These are phyloP conservation scores for Atrichornis clamosus DNA, from an alignment of 2,113 vertebrate species.

Conservation along the genomic window DNA sequence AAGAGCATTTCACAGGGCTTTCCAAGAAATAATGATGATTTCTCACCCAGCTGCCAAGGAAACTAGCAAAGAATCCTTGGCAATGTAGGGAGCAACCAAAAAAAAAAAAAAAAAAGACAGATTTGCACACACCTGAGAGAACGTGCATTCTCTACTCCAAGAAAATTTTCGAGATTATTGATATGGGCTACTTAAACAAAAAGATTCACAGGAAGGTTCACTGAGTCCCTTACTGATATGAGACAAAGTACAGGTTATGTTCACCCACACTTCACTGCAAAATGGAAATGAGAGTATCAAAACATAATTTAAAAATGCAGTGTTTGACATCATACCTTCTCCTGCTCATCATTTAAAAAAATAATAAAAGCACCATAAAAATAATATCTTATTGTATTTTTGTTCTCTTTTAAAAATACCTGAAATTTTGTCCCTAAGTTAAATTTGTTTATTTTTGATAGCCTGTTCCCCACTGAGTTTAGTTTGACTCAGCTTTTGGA, in stretches of 20 bases:
- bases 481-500: neutral
- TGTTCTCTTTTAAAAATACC: neutral
- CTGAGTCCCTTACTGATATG: neutral
- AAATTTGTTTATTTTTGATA: neutral
- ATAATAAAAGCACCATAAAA: neutral
- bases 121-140: neutral
- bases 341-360: neutral
- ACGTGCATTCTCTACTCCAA: neutral
- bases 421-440: neutral
- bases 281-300: neutral
- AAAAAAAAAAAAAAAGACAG: neutral
- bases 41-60: neutral
- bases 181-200: neutral
- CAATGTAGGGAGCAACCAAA: neutral
- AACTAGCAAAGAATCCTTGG: neutral
- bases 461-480: neutral
- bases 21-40: neutral
- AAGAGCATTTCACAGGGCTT: neutral
- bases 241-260: neutral
- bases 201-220: neutral
- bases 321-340: neutral
- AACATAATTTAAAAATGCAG: neutral
- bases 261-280: neutral
- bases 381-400: neutral
- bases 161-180: neutral